Conservation (phyloP, 2,888 invertebrate genomes). For the Yponomeuta sedellus region DNA sequence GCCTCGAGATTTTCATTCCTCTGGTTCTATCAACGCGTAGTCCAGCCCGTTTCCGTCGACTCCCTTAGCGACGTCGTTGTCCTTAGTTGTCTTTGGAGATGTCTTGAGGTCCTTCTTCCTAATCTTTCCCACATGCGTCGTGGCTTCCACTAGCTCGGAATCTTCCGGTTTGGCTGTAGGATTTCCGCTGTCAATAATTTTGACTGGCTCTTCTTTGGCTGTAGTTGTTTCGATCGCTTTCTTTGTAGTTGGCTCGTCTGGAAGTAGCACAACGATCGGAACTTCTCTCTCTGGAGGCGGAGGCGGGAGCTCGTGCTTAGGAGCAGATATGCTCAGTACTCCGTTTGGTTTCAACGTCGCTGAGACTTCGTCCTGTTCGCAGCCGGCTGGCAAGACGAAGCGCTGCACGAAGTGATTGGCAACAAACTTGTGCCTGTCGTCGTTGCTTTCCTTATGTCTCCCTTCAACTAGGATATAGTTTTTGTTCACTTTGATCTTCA, state of each 20-base stretch:
- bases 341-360: slow-evolving; percentile 57
- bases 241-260: slow-evolving; percentile 35
- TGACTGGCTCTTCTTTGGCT: slow-evolving; percentile 18
- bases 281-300: slow-evolving; percentile 59
- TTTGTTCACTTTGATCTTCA: slow-evolving; percentile 61
- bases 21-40: slow-evolving; percentile 44
- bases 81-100: slow-evolving; percentile 50
- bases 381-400: slow-evolving; percentile 55
- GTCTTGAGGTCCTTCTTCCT: slow-evolving; percentile 65
- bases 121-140: slow-evolving; percentile 63
- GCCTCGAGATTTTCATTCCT: slow-evolving; percentile 44
- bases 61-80: slow-evolving; percentile 63
- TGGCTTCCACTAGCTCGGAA: slow-evolving; percentile 46
- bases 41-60: slow-evolving; percentile 54
- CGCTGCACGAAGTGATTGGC: slow-evolving; percentile 64
- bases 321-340: slow-evolving; percentile 49
- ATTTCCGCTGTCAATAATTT: not conserved
- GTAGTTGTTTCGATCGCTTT: slow-evolving; percentile 21
- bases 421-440: slow-evolving; percentile 43
- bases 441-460: slow-evolving; percentile 43
- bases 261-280: slow-evolving; percentile 50
- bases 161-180: slow-evolving; percentile 36
- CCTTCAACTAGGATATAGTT: slow-evolving; percentile 60
- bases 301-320: slow-evolving; percentile 60
- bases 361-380: slow-evolving; percentile 57